Base-by-base conservation (phyloP, 2,888 invertebrate genomes). In the Himalopsyche tibetana region DNA sequence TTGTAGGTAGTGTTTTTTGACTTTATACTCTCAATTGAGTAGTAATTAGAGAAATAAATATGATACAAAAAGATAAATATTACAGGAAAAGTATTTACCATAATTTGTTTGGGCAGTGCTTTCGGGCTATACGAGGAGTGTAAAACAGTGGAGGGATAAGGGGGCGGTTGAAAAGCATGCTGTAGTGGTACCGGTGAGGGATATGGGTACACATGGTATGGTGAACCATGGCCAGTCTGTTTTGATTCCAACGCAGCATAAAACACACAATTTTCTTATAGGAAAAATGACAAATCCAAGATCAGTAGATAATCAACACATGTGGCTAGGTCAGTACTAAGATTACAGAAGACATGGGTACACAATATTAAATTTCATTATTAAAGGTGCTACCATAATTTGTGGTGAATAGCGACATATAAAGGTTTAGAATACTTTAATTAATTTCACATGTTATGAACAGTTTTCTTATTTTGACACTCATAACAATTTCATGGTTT, bases 121-220 rank as follows among this genome's bases (percentile, higher is more conserved):
- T 95, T 94, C 42, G 95, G 93, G 91, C 94, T 92, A 91, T 95
- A 93, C 94, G 95, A 93, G 91, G 90, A 89, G 92, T 94, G 92
- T 89, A 94, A 92, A 91, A 93, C 92, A 90, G 91, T 91, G 89
- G 92, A 92, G 36, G 84, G 87, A 82, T 86, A 84, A 51, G 90
- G 90, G 87, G 92, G 91, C 90, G 91, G 92, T 92, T 94, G 94
- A 92, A 95, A 95, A 88, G 95, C 95, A 91, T 94, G 94, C 91
- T 94, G 94, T 85, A 94, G 94, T 87, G 94, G 93, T 89, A 93
- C 92, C 56, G 93, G 93, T 88, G 94, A 94, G 87, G 95, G 94
- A 90, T 94, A 95, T 89, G 96, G 96, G 92, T 96, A 95, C 89
- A 96, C 95, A 92, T 95, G 95, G 91, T 95, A 95, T 88, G 96